These are phyloP conservation scores for Aegotheles bennettii DNA, from an alignment of 2,113 vertebrate species.

Conservation along the genomic window DNA sequence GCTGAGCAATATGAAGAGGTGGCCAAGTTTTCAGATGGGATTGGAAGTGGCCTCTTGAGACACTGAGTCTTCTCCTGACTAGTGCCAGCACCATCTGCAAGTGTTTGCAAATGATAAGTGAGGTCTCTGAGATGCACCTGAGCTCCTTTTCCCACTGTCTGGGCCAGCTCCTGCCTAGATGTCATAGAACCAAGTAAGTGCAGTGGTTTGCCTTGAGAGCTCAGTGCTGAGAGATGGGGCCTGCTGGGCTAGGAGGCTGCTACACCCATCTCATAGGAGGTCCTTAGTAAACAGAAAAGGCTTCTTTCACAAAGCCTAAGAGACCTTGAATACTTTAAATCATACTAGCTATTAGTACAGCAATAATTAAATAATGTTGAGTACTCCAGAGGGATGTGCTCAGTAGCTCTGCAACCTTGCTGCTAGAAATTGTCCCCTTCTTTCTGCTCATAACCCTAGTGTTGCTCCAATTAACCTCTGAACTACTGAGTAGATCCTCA, in stretches of 20 bases:
- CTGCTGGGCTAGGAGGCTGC: not conserved
- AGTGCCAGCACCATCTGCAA: not conserved
- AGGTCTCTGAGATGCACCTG: not conserved
- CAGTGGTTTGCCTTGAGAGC: not conserved
- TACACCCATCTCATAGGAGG: not conserved
- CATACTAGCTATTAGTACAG: not conserved
- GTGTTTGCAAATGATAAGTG: not conserved
- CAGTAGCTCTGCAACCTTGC: not conserved
- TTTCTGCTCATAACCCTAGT: not conserved
- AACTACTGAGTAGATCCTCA: not conserved
- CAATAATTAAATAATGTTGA: slow-evolving; percentile 26
- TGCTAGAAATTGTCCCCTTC: not conserved
- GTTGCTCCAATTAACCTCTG: slow-evolving; percentile 20
- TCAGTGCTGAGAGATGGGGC: not conserved
- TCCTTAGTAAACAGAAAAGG: not conserved
- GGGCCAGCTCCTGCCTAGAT: not conserved
- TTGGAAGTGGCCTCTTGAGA: not conserved
- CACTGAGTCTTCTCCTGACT: not conserved
- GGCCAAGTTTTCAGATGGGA: not conserved
- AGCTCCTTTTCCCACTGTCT: not conserved
- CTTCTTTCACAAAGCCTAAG: not conserved
- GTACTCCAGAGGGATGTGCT: not conserved
- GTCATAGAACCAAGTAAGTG: not conserved
- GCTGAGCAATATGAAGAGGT: not conserved
- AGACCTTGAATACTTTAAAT: slow-evolving; percentile 2